Base-by-base conservation (phyloP, 2,888 invertebrate genomes). In the Luperina testacea region DNA sequence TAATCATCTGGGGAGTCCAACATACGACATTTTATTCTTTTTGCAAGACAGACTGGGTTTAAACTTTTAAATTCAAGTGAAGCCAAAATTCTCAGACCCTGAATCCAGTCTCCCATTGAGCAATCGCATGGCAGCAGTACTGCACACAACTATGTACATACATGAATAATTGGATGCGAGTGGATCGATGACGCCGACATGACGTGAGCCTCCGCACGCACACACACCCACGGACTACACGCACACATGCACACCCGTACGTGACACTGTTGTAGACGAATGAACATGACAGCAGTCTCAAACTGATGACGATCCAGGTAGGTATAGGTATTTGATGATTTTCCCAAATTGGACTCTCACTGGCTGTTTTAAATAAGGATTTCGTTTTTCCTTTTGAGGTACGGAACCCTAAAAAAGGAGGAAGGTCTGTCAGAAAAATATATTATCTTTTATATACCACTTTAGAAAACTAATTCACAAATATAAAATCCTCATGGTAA, bases 141-240 rank as follows among this genome's bases (percentile, higher is more conserved):
- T 80, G 85, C 83, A 89, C 77, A 84, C 82, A 89, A 84, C 88
- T 85, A 82, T 83, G 80, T 87, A 88, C 84, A 85, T 89, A 87
- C 88, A 88, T 90, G 90, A 90, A 89, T 91, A 90, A 91, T 91
- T 89, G 90, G 89, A 89, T 87, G 90, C 83, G 87, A 87, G 87
- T 82, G 90, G 92, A 92, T 92, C 92, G 91, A 92, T 92, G 92
- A 91, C 86, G 89, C 82, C 84, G 82, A 87, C 89, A 88, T 90
- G 90, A 91, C 88, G 89, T 74, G 87, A 63, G 78, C 82, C 73
- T 73, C 71, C 77, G 20, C 67, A 72, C 65, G 72, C 78, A 72
- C 84, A 74, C 77, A 38, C 65, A 45, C 72, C 20, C 32, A 13
- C 48, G 5, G 15, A 15, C 48, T 48, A 15, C 15, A 48, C 15